Evolutionary conservation across 2,888 invertebrate genomes (phyloP).

Genomic region (Magallana nippona): DNA sequence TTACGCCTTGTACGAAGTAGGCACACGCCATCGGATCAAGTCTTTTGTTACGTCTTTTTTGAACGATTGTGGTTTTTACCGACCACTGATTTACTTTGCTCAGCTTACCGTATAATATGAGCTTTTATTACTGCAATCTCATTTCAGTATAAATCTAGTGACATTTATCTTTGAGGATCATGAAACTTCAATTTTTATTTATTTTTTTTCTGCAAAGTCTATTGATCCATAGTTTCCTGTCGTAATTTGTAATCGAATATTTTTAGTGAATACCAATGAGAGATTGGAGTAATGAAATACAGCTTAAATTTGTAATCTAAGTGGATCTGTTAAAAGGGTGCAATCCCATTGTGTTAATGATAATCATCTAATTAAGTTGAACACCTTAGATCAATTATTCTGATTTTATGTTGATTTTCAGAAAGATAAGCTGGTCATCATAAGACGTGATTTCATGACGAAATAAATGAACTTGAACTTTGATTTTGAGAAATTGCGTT

Average conservation of each 20-base stretch:
- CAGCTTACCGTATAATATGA: too few relatives aligned
- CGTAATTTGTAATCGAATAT: conserved; percentile 14
- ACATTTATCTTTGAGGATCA: conserved; percentile 6
- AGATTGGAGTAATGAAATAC: background rate
- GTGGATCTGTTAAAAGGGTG: background rate
- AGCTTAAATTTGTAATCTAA: background rate
- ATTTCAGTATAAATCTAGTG: background rate
- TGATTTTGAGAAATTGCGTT: too few relatives aligned
- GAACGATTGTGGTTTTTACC: background rate
- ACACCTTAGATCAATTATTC: background rate
- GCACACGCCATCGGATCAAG: background rate
- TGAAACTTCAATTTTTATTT: background rate
- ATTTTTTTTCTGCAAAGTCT: background rate
- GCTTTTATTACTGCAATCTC: background rate
- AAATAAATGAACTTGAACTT: too few relatives aligned
- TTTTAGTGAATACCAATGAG: conserved; percentile 25
- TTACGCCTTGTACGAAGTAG: background rate
- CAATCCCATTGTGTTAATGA: background rate
- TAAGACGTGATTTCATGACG: too few relatives aligned
- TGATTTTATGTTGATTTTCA: background rate
- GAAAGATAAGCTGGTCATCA: too few relatives aligned
- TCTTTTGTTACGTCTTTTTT: background rate
- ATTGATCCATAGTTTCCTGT: background rate
- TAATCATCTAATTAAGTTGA: background rate
- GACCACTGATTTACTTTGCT: too few relatives aligned